phyloP scores from a whole-genome alignment of 2,113 vertebrate species.

The Peromyscus leucopus region DNA sequence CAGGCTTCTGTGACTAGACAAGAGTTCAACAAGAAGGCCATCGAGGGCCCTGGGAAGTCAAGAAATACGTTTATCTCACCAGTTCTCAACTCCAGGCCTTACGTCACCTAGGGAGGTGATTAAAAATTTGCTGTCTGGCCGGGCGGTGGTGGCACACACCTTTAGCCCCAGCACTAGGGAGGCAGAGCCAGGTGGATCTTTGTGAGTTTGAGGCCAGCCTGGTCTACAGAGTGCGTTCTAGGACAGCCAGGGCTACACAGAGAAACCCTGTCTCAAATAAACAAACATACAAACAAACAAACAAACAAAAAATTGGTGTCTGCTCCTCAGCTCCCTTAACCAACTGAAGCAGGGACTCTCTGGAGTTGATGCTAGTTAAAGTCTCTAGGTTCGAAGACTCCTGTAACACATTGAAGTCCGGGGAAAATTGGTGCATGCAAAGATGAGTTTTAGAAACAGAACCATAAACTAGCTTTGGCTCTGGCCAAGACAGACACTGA shows the following conservation, averaged over 20 bases:
- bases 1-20: background rate
- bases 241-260: too few species aligned
- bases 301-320: background rate
- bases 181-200: too few species aligned
- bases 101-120: background rate
- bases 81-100: background rate
- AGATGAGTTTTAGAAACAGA: constrained; percentile 59
- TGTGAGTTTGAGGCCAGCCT: too few species aligned
- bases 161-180: too few species aligned
- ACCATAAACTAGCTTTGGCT: background rate
- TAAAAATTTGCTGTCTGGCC: background rate
- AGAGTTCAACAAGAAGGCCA: background rate
- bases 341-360: background rate
- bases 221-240: too few species aligned
- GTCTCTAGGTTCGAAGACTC: constrained; percentile 20
- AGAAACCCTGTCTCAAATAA: too few species aligned
- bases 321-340: background rate
- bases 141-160: too few species aligned
- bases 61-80: background rate
- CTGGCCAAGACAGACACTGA: constrained; percentile 32
- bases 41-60: background rate
- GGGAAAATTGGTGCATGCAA: background rate
- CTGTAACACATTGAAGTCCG: constrained; percentile 4
- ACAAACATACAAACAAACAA: too few species aligned
- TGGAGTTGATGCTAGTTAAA: background rate